A percentile compares a stretch with the other conserved stretches of the same genome.
These are phyloP conservation scores for Piprites chloris DNA, from an alignment of 2,113 vertebrate species.

Conservation along the genomic window DNA sequence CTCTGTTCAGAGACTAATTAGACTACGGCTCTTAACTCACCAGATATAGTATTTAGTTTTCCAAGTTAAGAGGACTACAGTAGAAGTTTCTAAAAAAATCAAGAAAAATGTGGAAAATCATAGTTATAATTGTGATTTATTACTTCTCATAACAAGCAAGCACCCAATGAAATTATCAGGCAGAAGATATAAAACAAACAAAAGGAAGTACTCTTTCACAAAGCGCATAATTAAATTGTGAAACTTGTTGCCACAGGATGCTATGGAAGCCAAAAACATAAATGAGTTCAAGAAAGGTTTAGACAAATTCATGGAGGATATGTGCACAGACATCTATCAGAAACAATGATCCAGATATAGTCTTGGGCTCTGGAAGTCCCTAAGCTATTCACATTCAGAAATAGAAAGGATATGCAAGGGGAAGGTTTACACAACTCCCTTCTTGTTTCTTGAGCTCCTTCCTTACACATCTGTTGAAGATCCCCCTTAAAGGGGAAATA, in stretches of 20 bases:
- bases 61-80: neutral
- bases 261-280: conserved; percentile 23
- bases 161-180: conserved; percentile 39
- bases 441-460: neutral
- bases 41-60: neutral
- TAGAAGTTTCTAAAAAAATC: neutral
- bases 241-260: conserved; percentile 25
- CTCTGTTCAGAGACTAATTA: neutral
- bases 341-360: neutral
- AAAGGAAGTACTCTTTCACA: conserved; percentile 41
- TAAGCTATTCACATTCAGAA: neutral
- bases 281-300: conserved; percentile 23
- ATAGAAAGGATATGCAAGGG: neutral
- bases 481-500: neutral
- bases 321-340: neutral
- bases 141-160: neutral
- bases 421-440: neutral
- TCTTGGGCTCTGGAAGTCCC: neutral
- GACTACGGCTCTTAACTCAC: neutral
- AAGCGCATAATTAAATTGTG: conserved; percentile 14
- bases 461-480: neutral
- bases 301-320: conserved; percentile 24
- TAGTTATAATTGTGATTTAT: neutral
- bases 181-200: conserved; percentile 29
- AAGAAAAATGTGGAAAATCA: conserved; percentile 1